Percentiles rank a stretch among this genome's conserved stretches.
These are phyloP conservation scores for Aphelocoma coerulescens DNA, from an alignment of 2,113 vertebrate genomes.

Conservation along the genomic window DNA sequence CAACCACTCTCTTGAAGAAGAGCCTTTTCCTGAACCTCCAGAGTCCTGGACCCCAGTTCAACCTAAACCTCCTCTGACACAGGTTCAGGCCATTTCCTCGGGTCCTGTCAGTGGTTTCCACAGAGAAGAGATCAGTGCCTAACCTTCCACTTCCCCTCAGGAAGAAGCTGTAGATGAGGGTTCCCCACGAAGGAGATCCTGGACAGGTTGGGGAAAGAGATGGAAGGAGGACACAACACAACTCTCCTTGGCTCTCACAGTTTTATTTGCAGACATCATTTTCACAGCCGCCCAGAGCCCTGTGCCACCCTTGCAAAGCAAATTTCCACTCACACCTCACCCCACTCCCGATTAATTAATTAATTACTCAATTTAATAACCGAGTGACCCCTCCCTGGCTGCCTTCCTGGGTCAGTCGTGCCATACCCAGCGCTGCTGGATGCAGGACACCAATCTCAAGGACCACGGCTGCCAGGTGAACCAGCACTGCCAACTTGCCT, in stretches of 20 bases:
- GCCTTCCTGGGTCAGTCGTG: accelerated
- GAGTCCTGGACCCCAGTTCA: neutral
- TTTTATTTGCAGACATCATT: neutral
- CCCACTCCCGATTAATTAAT: neutral
- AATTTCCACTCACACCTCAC: neutral
- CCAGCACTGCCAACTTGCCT: accelerated
- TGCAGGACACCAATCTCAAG: accelerated
- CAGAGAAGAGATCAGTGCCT: too few relatives aligned
- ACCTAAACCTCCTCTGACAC: neutral
- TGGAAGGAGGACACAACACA: neutral
- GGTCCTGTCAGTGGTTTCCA: neutral
- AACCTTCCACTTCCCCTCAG: too few relatives aligned
- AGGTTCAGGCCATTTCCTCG: neutral
- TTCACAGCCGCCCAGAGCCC: neutral
- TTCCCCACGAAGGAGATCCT: neutral
- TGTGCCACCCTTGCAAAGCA: neutral
- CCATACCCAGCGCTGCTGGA: accelerated
- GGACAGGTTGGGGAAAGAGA: accelerated
- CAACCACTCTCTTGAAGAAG: neutral
- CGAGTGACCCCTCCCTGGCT: accelerated
- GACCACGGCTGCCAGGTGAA: neutral
- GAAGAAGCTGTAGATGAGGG: neutral
- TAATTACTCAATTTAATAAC: neutral
- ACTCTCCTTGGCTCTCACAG: neutral
- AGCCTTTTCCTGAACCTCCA: neutral